Evolutionary conservation across 2,888 invertebrate genomes (phyloP).

Genomic region (Papilio elwesi): DNA sequence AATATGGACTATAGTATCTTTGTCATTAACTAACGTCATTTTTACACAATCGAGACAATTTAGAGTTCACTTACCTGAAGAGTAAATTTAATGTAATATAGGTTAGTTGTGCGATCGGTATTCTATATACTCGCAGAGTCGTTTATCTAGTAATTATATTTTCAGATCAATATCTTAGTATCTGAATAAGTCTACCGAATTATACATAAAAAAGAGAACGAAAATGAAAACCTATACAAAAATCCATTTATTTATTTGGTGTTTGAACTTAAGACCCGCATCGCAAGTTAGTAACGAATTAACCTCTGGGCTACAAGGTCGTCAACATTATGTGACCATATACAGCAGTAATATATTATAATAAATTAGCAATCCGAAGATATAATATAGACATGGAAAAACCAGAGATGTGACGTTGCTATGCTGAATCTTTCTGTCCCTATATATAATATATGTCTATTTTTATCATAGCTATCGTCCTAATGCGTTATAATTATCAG

Average conservation of each 20-base stretch:
- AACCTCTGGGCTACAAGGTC: not conserved
- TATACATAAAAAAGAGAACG: too few species aligned
- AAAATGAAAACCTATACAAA: not conserved
- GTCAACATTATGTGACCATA: not conserved
- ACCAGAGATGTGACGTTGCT: not conserved
- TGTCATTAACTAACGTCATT: too few species aligned
- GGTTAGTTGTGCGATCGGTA: too few species aligned
- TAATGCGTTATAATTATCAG: not conserved
- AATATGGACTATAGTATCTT: too few species aligned
- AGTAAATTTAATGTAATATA: too few species aligned
- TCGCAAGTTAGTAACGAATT: not conserved
- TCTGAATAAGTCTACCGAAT: too few species aligned
- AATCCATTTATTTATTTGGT: not conserved
- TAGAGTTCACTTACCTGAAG: too few species aligned
- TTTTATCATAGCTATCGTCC: not conserved
- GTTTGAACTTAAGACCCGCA: not conserved
- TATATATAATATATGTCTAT: not conserved
- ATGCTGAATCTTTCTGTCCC: not conserved
- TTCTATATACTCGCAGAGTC: too few species aligned
- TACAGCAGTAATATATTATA: slow-evolving; percentile 4
- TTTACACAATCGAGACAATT: too few species aligned
- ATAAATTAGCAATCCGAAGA: slow-evolving; percentile 11
- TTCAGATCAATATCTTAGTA: too few species aligned
- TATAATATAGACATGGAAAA: not conserved
- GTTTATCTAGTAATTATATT: too few species aligned